These are phyloP conservation scores for Setophaga coronata DNA, from an alignment of 2,113 vertebrate species.

Conservation along the genomic window DNA sequence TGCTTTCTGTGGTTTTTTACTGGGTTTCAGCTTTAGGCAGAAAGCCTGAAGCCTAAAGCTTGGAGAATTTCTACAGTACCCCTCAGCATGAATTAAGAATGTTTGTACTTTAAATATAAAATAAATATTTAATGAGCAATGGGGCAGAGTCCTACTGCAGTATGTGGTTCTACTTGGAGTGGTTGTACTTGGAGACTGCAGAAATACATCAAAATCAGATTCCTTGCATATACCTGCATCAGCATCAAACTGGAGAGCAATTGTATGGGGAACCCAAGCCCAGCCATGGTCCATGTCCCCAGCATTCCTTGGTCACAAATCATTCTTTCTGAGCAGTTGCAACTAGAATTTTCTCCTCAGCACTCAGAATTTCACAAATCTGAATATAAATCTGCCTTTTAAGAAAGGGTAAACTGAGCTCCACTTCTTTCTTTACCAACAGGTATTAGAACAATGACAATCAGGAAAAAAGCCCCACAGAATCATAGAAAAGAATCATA, in stretches of 20 bases:
- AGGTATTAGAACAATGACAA: neutral
- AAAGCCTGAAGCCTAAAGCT: neutral
- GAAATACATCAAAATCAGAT: neutral
- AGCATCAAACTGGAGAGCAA: neutral
- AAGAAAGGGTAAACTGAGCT: neutral
- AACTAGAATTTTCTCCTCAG: neutral
- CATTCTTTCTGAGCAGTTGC: neutral
- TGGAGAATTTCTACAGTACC: neutral
- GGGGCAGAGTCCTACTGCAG: neutral
- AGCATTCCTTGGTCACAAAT: neutral
- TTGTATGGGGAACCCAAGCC: neutral
- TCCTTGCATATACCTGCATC: neutral
- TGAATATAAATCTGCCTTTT: neutral
- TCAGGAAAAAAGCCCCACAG: neutral
- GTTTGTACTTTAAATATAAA: neutral
- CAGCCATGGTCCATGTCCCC: fast-evolving
- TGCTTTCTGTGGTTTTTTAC: neutral
- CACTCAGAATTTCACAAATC: neutral
- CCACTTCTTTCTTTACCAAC: neutral
- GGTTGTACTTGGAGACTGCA: neutral
- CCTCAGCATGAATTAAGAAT: neutral
- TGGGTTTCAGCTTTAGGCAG: neutral
- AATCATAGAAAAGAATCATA: fast-evolving
- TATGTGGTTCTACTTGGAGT: neutral
- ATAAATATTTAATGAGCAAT: neutral